Evolutionary conservation across 2,888 invertebrate species (phyloP), one percentile per base, ranked within the genome.

Genomic region (Leptinotarsa rubiginosa): DNA sequence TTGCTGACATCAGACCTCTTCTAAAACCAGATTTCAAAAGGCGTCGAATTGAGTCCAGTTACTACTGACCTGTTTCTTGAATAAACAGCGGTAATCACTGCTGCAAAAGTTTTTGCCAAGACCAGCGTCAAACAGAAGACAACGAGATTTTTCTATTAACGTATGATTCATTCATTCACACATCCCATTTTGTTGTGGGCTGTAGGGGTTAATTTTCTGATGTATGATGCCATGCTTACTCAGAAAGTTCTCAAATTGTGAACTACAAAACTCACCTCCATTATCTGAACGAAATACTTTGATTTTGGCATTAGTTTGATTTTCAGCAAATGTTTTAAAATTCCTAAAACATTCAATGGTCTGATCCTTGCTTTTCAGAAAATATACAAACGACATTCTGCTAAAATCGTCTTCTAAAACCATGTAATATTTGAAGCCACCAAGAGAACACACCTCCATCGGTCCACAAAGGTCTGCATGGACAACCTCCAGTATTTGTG

Each of bases 101-200:
- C 25, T 31, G 7, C 7, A 31, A 7, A 31, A 31, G 1, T 31
- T 31, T 31, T 31, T 31, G 1, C 41, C 31, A 2, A 69, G 50
- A 7, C 67, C 59, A n/a, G 81, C 80, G 72, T 83, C 81, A 74
- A 81, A 80, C 12, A 84, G 69, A 54, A 84, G 59, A 69, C 83
- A 83, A 71, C 74, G 80, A 13, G 80, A 78, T 59, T 79, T 82
- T 68, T 83, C 82, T 1, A 84, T 76, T 13, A 83, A 64, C 12
- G 80, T 78, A 15, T 82, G 72, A 25, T 54, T 71, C 64, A 83
- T 81, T 20, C 83, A 52, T 70, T 86, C 85, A 16, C 81, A 76
- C 56, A 75, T 76, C 3, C 84, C 84, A 80, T 85, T 85, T 70
- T 82, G 81, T 67, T 75, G 56, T 31, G 86, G 85, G 13, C 84